Percentiles rank a stretch among this genome's conserved stretches.
Conservation (phyloP, 2,797 vertebrate species). For the Anguilla obscura region DNA sequence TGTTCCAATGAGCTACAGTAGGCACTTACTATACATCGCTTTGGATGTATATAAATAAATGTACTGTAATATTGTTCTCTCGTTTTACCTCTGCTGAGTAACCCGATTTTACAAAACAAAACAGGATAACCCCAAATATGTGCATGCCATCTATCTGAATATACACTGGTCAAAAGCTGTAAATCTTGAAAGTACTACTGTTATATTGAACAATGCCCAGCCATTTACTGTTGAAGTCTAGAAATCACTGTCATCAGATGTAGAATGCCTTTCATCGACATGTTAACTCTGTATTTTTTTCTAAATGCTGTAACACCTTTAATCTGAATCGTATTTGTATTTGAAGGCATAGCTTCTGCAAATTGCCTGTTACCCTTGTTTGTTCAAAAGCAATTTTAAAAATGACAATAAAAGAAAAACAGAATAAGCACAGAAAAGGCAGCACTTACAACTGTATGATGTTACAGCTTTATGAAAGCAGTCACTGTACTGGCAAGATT, state of each 20-base stretch:
- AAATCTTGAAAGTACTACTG: background rate
- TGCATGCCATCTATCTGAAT: background rate
- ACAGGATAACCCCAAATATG: background rate
- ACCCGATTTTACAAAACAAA: background rate
- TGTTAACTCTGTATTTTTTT: too few relatives aligned
- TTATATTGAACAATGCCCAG: too few relatives aligned
- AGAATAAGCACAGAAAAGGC: background rate
- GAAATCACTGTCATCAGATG: too few relatives aligned
- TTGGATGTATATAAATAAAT: too few relatives aligned
- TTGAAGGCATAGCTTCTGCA: too few relatives aligned
- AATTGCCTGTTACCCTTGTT: background rate
- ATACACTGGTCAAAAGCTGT: background rate
- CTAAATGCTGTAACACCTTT: too few relatives aligned
- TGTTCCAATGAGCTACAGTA: too few relatives aligned
- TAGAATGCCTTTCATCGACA: too few relatives aligned
- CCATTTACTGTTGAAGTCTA: too few relatives aligned
- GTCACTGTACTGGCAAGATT: background rate
- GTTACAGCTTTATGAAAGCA: background rate
- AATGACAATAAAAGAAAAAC: background rate
- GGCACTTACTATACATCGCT: too few relatives aligned
- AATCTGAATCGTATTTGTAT: too few relatives aligned
- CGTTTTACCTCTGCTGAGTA: background rate
- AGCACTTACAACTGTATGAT: background rate
- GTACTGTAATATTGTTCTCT: background rate
- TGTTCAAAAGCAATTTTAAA: background rate